Conservation (phyloP, 1,140 invertebrate species). For the Procambarus virginalis region DNA sequence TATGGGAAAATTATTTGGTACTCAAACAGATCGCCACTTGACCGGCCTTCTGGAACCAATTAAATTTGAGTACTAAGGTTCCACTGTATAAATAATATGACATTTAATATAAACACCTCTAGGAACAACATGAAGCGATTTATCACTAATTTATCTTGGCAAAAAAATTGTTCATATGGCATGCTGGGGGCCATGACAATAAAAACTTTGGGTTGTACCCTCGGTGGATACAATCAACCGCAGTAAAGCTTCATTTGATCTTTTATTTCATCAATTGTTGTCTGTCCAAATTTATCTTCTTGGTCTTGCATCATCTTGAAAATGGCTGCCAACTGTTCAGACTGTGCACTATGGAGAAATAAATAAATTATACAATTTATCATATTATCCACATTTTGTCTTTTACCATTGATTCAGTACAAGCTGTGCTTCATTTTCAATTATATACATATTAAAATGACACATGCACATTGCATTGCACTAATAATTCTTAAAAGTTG, state of each 20-base stretch:
- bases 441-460: neutral
- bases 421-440: neutral
- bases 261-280: slow-evolving; percentile 58
- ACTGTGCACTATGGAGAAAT: slow-evolving; percentile 33
- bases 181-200: neutral
- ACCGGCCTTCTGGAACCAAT: too few relatives aligned
- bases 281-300: slow-evolving; percentile 60
- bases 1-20: too few relatives aligned
- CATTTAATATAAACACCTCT: too few relatives aligned
- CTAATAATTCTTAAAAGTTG: neutral
- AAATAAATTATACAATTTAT: too few relatives aligned
- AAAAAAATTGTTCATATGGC: neutral
- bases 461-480: neutral
- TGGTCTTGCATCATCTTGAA: slow-evolving; percentile 61
- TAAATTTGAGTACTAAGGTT: too few relatives aligned
- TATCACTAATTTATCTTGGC: too few relatives aligned
- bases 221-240: slow-evolving; percentile 5
- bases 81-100: too few relatives aligned
- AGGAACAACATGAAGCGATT: too few relatives aligned
- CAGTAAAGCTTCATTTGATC: slow-evolving; percentile 62
- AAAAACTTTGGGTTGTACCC: neutral
- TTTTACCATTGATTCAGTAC: neutral
- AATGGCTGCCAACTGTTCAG: slow-evolving; percentile 56
- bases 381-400: neutral
- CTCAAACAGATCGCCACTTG: too few relatives aligned